Evolutionary conservation across 2,113 vertebrate species (phyloP).

Genomic region (Andinoacara biseriatus): DNA sequence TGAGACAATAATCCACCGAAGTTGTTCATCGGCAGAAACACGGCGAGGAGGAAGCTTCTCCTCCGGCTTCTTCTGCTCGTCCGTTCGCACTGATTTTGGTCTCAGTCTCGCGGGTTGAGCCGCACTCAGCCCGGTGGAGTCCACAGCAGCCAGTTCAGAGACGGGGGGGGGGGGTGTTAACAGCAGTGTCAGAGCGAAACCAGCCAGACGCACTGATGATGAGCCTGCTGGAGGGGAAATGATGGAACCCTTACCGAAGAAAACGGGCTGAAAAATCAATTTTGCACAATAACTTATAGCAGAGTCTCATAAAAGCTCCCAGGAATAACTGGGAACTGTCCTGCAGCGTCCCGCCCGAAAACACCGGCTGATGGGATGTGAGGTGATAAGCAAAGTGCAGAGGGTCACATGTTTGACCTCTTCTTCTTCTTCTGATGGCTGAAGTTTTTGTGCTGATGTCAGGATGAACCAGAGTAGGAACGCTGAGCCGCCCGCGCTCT

Average conservation of each 20-base stretch:
- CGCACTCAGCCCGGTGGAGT: too few species aligned
- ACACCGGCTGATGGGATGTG: background rate
- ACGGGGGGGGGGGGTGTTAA: background rate
- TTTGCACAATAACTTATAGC: background rate
- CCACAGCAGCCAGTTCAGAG: background rate
- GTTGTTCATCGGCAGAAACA: conserved; percentile 54
- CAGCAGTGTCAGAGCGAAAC: too few species aligned
- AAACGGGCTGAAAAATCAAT: background rate
- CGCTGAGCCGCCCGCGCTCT: conserved; percentile 7
- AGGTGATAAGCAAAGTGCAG: background rate
- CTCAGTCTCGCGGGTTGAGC: too few species aligned
- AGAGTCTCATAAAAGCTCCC: background rate
- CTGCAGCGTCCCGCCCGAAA: too few species aligned
- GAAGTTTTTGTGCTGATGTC: background rate
- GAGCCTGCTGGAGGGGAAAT: background rate
- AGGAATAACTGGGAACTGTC: background rate
- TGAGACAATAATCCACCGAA: conserved; percentile 69
- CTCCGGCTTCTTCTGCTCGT: background rate
- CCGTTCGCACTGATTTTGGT: background rate
- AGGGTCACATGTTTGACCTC: background rate
- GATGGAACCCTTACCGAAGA: background rate
- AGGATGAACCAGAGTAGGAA: background rate
- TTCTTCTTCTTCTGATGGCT: background rate
- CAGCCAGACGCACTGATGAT: background rate
- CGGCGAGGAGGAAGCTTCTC: background rate